Evolutionary conservation across 1,140 invertebrate species (phyloP).

Genomic region (Drosophila trapezifrons): DNA sequence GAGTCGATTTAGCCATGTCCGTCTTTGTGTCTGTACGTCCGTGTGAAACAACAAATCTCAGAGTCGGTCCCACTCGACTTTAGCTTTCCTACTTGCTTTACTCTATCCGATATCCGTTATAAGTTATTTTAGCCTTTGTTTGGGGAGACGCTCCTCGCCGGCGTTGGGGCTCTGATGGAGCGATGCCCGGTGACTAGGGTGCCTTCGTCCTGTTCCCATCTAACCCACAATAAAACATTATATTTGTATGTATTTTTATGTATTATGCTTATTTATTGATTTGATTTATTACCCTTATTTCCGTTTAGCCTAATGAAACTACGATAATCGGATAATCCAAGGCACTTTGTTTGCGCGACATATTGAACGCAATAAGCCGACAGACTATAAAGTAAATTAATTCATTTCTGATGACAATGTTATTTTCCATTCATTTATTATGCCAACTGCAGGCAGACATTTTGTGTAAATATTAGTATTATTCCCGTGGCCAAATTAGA

Average conservation of each 20-base stretch:
- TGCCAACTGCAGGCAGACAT: conserved; percentile 32
- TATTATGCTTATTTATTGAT: background rate
- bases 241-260: background rate
- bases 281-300: conserved; percentile 3
- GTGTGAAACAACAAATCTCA: no score
- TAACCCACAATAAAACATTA: no score
- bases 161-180: no score
- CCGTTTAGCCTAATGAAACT: conserved; percentile 6
- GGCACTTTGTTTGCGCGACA: conserved; percentile 19
- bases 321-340: conserved; percentile 9
- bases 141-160: background rate
- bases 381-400: conserved; percentile 12
- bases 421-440: conserved; percentile 41
- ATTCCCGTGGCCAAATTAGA: conserved; percentile 39
- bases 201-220: no score
- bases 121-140: background rate
- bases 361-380: conserved; percentile 9
- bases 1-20: no score
- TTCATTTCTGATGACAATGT: conserved; percentile 47
- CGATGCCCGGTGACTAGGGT: no score
- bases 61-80: no score
- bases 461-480: conserved; percentile 56
- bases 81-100: no score
- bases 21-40: no score
- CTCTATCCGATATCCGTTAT: no score